Percentiles rank a stretch among this genome's conserved stretches.
phyloP scores from a whole-genome alignment of 23 tunicate genomes.

The Phallusia fumigata region DNA sequence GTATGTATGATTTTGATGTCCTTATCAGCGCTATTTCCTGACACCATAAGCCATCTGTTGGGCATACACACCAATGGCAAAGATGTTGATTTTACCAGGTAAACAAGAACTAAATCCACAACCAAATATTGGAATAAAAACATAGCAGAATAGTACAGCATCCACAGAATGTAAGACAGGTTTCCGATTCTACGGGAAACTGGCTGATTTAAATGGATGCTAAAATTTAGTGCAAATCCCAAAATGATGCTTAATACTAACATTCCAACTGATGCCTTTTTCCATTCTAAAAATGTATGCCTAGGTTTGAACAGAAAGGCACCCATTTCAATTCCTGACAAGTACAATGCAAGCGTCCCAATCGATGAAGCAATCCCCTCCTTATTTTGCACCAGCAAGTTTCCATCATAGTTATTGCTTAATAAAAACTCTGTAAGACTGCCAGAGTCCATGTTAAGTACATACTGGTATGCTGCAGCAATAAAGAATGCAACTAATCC shows the following conservation, averaged over 20 bases:
- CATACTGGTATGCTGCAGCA: constrained; percentile 46
- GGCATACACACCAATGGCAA: constrained; percentile 54
- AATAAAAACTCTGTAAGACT: constrained; percentile 30
- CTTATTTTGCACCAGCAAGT: constrained; percentile 73
- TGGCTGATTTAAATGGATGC: constrained; percentile 36
- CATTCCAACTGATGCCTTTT: constrained; percentile 9
- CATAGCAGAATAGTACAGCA: constrained; percentile 24
- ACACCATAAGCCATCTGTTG: constrained; percentile 32
- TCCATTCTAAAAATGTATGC: constrained; percentile 41
- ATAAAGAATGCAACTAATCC: constrained; percentile 14
- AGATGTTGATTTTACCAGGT: constrained; percentile 4
- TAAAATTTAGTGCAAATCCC: constrained; percentile 19
- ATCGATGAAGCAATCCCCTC: constrained; percentile 80
- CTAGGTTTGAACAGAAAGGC: constrained; percentile 62
- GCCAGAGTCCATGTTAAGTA: constrained; percentile 16
- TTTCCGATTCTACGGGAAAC: constrained; percentile 80
- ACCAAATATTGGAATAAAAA: constrained; percentile 23
- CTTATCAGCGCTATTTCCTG: constrained; percentile 9
- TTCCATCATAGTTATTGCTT: constrained; percentile 36
- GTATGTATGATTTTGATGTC: constrained; percentile 14
- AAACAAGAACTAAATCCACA: constrained; percentile 27
- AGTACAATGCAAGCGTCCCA: constrained; percentile 64
- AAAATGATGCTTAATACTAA: constrained; percentile 10
- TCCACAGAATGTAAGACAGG: constrained; percentile 64
- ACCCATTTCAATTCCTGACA: constrained; percentile 64